phyloP scores from a whole-genome alignment of 2,888 invertebrate species.

The Leptopterna dolabrata region DNA sequence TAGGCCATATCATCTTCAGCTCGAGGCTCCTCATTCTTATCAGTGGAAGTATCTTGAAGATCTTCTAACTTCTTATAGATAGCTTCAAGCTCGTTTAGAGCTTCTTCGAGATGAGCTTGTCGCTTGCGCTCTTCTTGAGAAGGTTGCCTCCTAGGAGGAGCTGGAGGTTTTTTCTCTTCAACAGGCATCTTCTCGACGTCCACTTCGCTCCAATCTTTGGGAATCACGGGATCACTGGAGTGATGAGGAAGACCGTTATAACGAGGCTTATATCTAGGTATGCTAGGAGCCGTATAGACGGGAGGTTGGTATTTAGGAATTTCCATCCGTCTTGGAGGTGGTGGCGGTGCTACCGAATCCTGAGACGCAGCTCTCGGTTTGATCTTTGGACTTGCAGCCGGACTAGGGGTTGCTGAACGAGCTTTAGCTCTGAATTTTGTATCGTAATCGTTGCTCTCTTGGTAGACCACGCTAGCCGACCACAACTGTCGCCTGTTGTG shows the following conservation, averaged over 20 bases:
- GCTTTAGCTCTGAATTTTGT: conserved; percentile 61
- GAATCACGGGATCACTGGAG: conserved; percentile 65
- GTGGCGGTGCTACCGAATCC: conserved; percentile 71
- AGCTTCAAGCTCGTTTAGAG: conserved; percentile 89
- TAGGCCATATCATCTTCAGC: conserved; percentile 82
- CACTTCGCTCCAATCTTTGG: conserved; percentile 51
- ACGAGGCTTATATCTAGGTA: conserved; percentile 34
- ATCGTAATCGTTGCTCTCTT: conserved; percentile 62
- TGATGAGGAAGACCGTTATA: conserved; percentile 62
- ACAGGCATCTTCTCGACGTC: conserved; percentile 31
- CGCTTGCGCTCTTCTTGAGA: conserved; percentile 67
- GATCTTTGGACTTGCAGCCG: conserved; percentile 63
- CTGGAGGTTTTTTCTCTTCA: conserved; percentile 45
- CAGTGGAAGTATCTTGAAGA: conserved; percentile 73
- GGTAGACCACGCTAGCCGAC: conserved; percentile 62
- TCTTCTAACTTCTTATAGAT: conserved; percentile 90
- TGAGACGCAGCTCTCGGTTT: conserved; percentile 57
- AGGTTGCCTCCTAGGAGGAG: conserved; percentile 22
- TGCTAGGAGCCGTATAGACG: conserved; percentile 59
- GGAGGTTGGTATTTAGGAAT: conserved; percentile 75
- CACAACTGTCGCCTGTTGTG: conserved; percentile 76
- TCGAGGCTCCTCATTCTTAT: conserved; percentile 69
- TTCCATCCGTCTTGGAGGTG: conserved; percentile 78
- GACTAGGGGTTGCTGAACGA: conserved; percentile 64
- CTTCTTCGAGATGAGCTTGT: conserved; percentile 86